These are phyloP conservation scores for Micrastur ruficollis DNA, from an alignment of 2,797 vertebrate species.

Conservation along the genomic window DNA sequence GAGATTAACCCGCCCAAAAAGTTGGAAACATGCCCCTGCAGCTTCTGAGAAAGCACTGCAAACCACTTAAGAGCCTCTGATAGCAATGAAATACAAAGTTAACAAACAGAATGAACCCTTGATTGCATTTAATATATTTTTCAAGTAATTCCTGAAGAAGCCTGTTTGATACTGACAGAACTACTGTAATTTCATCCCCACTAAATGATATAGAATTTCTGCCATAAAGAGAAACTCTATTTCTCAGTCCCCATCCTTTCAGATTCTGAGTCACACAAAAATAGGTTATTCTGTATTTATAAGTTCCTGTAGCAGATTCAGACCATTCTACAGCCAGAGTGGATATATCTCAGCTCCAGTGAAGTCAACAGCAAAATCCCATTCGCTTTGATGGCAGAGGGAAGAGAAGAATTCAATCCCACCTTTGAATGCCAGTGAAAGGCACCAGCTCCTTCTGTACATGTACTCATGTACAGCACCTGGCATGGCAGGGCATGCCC, in stretches of 20 bases:
- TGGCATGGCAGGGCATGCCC: not conserved
- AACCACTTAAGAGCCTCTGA: not conserved
- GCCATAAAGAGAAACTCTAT: not conserved
- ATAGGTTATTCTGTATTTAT: not conserved
- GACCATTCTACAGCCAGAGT: not conserved
- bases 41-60: not conserved
- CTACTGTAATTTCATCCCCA: not conserved
- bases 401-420: not conserved
- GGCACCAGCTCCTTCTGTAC: not conserved
- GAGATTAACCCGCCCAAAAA: not conserved
- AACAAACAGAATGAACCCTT: not conserved
- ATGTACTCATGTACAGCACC: not conserved
- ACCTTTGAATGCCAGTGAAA: not conserved
- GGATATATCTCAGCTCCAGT: not conserved
- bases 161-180: not conserved
- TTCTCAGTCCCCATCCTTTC: not conserved
- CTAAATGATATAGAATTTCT: not conserved
- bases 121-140: not conserved
- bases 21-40: not conserved
- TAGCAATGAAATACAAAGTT: not conserved
- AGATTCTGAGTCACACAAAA: not conserved
- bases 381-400: not conserved
- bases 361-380: not conserved
- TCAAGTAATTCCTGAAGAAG: not conserved
- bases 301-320: not conserved